A percentile compares a stretch with the other conserved stretches of the same genome.
phyloP scores from a whole-genome alignment of 2,113 vertebrate genomes.

The Oxyruncus cristatus region DNA sequence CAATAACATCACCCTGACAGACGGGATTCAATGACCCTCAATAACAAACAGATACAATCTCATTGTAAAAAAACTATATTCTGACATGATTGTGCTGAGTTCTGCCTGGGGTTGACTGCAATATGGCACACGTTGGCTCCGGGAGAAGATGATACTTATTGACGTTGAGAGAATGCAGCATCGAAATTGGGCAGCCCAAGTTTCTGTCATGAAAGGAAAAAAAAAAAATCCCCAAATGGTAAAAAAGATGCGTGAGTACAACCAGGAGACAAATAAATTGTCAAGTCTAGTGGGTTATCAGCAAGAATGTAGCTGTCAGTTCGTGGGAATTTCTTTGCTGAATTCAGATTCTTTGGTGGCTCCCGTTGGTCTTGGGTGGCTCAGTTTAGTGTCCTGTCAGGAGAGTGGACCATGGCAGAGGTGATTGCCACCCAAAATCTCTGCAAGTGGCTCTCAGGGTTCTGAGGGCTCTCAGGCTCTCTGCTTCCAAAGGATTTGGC shows the following conservation, averaged over 20 bases:
- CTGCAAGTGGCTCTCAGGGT: accelerated
- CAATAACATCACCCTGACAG: slow-evolving; percentile 26
- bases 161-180: not conserved
- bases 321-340: not conserved
- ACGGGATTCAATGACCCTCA: slow-evolving; percentile 50
- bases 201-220: not conserved
- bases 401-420: accelerated
- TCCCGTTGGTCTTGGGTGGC: not conserved
- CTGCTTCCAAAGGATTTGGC: not conserved
- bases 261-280: not conserved
- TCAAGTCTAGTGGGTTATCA: not conserved
- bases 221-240: not conserved
- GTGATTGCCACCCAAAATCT: accelerated
- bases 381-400: not conserved
- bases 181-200: not conserved
- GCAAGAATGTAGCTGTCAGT: not conserved
- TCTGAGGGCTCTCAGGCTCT: accelerated
- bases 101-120: slow-evolving; percentile 43
- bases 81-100: slow-evolving; percentile 32
- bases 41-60: slow-evolving; percentile 35
- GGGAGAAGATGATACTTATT: not conserved
- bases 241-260: not conserved
- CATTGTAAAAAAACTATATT: slow-evolving; percentile 42
- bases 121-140: slow-evolving; percentile 12
- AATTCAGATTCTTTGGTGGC: not conserved